Percentiles rank a stretch among this genome's conserved stretches.
These are phyloP conservation scores for Haemorhous mexicanus DNA, from an alignment of 2,113 vertebrate genomes.

Conservation along the genomic window DNA sequence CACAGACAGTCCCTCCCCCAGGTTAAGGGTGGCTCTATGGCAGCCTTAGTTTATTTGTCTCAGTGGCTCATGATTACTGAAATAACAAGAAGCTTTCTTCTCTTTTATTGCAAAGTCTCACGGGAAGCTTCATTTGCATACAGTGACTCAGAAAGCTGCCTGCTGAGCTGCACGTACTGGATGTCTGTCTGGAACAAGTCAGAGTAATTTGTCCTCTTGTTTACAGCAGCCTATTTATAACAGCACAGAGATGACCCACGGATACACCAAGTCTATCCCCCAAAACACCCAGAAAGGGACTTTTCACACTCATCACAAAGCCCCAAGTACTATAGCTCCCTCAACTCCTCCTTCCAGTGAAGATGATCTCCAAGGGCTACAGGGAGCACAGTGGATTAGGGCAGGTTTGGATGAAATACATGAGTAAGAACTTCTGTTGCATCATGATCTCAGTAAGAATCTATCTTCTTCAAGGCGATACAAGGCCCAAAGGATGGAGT, in stretches of 20 bases:
- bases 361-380: neutral
- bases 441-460: neutral
- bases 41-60: constrained; percentile 3
- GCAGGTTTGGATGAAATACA: neutral
- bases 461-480: neutral
- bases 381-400: neutral
- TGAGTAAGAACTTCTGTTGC: neutral
- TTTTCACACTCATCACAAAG: constrained; percentile 37
- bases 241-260: constrained; percentile 7
- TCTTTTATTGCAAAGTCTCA: constrained; percentile 49
- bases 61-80: neutral
- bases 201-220: constrained; percentile 61
- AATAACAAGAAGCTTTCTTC: constrained; percentile 58
- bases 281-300: constrained; percentile 19
- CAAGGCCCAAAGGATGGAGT: neutral
- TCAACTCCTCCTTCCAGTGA: neutral
- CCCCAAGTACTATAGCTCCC: neutral
- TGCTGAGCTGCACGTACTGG: constrained; percentile 68
- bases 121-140: constrained; percentile 63
- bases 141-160: constrained; percentile 67
- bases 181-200: constrained; percentile 60
- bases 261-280: neutral
- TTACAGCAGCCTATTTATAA: constrained; percentile 67
- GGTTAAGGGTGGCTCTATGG: neutral
- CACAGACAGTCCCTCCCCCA: neutral